These are phyloP conservation scores for Drosophila rhopaloa DNA, from an alignment of 1,140 invertebrate species.

Conservation along the genomic window DNA sequence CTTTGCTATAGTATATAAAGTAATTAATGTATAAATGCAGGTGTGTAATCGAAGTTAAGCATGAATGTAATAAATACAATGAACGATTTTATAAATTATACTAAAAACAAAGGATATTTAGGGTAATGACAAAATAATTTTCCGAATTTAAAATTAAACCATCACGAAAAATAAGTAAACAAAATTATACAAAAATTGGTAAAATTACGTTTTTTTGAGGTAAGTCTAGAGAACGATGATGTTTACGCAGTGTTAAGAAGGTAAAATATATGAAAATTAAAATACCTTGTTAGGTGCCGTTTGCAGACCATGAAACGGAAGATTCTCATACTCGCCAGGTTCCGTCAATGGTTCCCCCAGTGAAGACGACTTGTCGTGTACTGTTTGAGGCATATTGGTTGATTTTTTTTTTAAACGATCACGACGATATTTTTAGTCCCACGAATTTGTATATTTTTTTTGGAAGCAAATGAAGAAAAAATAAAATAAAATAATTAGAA, in stretches of 20 bases:
- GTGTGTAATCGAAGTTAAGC: neutral
- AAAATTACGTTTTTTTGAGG: neutral
- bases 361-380: conserved; percentile 84
- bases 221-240: neutral
- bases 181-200: neutral
- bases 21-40: neutral
- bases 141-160: conserved; percentile 1
- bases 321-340: conserved; percentile 95
- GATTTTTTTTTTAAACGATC: conserved; percentile 37
- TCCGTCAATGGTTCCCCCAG: conserved; percentile 85
- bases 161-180: neutral
- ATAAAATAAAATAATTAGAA: conserved; percentile 22
- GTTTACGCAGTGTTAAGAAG: conserved; percentile 7
- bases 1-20: too few relatives aligned
- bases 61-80: neutral
- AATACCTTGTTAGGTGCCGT: conserved; percentile 96
- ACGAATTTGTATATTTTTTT: conserved; percentile 27
- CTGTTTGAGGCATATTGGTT: conserved; percentile 64
- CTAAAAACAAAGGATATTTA: neutral
- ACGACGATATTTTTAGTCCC: neutral
- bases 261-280: conserved; percentile 70
- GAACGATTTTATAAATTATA: neutral
- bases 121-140: neutral
- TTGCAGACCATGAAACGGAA: conserved; percentile 96
- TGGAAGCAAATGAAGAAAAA: conserved; percentile 52